Evolutionary conservation across 2,888 invertebrate species (phyloP).

Genomic region (Rotaria socialis): DNA sequence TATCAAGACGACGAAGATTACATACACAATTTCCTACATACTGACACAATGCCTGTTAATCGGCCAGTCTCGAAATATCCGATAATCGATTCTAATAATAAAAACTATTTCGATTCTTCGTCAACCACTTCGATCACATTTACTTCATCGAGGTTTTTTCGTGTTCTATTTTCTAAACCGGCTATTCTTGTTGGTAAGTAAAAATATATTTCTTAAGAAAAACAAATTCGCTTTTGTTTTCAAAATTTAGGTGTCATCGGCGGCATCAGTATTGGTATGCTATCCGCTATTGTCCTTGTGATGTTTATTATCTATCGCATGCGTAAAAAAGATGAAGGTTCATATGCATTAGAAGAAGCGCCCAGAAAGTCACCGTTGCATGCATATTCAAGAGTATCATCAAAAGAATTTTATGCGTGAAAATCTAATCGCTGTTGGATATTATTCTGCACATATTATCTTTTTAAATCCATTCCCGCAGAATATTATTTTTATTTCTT

Average conservation of each 20-base stretch:
- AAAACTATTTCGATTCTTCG: neutral
- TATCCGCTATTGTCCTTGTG: constrained; percentile 94
- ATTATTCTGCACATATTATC: neutral
- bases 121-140: neutral
- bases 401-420: constrained; percentile 46
- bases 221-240: too few relatives aligned
- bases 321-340: constrained; percentile 99
- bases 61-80: neutral
- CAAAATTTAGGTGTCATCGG: neutral
- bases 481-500: neutral
- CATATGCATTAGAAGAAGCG: constrained; percentile 66
- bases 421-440: neutral
- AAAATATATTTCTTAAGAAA: neutral
- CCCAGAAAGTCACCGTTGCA: constrained; percentile 27
- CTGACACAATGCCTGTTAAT: neutral
- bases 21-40: neutral
- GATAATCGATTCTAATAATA: neutral
- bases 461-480: neutral
- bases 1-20: neutral
- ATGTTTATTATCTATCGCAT: constrained; percentile 99
- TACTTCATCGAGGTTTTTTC: neutral
- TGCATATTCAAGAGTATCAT: constrained; percentile 44
- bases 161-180: neutral
- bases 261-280: neutral
- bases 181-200: constrained; percentile 9